phyloP scores from a whole-genome alignment of 1,140 invertebrate genomes.

The Drosophila lini region DNA sequence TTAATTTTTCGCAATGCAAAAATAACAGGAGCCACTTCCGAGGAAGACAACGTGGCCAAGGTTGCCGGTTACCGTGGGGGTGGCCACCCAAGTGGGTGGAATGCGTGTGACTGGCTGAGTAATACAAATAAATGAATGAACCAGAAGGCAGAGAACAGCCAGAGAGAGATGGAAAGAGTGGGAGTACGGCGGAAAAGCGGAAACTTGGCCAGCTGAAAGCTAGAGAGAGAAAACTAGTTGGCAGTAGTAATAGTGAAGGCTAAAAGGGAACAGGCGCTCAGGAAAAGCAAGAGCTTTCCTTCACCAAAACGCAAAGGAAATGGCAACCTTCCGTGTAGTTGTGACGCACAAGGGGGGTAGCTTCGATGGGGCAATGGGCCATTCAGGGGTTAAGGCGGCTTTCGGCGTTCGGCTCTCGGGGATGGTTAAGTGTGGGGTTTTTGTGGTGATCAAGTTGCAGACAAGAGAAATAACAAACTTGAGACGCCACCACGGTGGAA shows the following conservation, averaged over 20 bases:
- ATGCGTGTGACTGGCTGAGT: constrained; percentile 65
- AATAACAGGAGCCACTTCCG: constrained; percentile 14
- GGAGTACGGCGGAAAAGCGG: background rate
- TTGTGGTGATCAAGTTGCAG: constrained; percentile 77
- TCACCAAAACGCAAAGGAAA: constrained; percentile 42
- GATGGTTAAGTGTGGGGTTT: constrained; percentile 6
- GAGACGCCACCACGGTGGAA: constrained; percentile 72
- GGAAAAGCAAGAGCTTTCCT: constrained; percentile 49
- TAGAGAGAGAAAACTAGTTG: constrained; percentile 40
- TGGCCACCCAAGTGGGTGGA: constrained; percentile 23
- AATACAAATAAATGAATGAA: constrained; percentile 82
- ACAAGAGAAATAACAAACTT: constrained; percentile 83
- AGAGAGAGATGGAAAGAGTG: background rate
- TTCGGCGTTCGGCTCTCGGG: background rate
- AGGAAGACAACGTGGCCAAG: constrained; percentile 38
- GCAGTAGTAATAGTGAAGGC: constrained; percentile 78
- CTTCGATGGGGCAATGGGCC: background rate
- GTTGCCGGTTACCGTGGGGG: constrained; percentile 9
- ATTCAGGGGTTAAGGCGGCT: constrained; percentile 1
- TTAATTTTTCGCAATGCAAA: constrained; percentile 8
- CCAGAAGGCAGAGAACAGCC: constrained; percentile 11
- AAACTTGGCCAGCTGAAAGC: constrained; percentile 7
- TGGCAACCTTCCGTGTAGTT: constrained; percentile 32
- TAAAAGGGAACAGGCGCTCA: constrained; percentile 63
- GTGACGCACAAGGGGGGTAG: constrained; percentile 19